Evolutionary conservation across 2,888 invertebrate species (phyloP).

Genomic region (Gymnoscelis rufifasciata): DNA sequence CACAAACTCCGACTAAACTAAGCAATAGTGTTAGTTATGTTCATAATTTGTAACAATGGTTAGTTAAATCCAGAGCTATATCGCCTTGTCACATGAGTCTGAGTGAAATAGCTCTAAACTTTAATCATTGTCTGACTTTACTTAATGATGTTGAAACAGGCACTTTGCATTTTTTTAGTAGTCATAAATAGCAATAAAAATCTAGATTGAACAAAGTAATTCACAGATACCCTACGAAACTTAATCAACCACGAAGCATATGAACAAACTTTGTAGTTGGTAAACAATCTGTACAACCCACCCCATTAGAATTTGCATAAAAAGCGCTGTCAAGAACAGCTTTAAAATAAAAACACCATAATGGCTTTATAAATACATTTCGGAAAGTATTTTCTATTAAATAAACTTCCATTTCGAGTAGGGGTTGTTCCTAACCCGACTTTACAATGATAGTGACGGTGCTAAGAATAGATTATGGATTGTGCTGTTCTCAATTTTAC

Average conservation of each 20-base stretch:
- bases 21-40: too few species aligned
- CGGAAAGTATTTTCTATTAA: conserved; percentile 73
- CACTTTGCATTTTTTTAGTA: too few species aligned
- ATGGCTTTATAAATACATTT: conserved; percentile 77
- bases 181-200: too few species aligned
- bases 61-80: too few species aligned
- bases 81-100: too few species aligned
- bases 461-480: too few species aligned
- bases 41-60: too few species aligned
- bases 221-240: conserved; percentile 24
- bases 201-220: background rate
- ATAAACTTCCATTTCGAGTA: conserved; percentile 73
- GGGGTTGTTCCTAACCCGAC: conserved; percentile 21
- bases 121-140: too few species aligned
- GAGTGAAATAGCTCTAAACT: too few species aligned
- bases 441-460: conserved; percentile 7
- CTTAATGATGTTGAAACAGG: too few species aligned
- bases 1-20: too few species aligned
- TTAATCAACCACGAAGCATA: conserved; percentile 45
- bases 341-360: conserved; percentile 60
- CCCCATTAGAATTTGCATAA: conserved; percentile 61
- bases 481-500: too few species aligned
- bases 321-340: conserved; percentile 61
- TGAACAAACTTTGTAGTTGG: conserved; percentile 48
- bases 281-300: conserved; percentile 43